Evolutionary conservation across 2,888 invertebrate genomes (phyloP), one percentile per base, ranked within the genome.

Genomic region (Amaurobius ferox): DNA sequence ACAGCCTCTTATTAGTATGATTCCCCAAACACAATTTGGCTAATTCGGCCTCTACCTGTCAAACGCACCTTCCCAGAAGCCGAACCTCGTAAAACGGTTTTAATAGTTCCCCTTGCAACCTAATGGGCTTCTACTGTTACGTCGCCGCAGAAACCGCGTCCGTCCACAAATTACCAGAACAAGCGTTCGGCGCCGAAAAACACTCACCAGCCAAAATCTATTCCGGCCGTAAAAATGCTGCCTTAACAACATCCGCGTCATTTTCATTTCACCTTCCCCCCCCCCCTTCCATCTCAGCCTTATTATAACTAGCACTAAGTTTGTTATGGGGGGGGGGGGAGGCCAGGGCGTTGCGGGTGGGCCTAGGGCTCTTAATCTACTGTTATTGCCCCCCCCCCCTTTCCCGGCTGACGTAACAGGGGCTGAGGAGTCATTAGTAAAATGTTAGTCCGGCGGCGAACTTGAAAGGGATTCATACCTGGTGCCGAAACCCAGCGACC

Each of bases 351-450:
- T 83, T 55, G 77, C 83, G 83, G 83, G 83, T 85, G 83, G 83
- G 83, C 83, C 28, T n/a, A 32, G 23, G 76, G 55, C 77, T 55
- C 55, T 76, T 83, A 71, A 77, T 83, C 83, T 83, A 35, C 76
- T 71, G 71, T 83, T 83, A 83, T 76, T 83, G 71, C 72, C 1
- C 23, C 28, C 68, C 40, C 66, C 29, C 72, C 1, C 23, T 16
- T 40, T 28, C 66, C 29, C 35, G 23, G 32, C 61, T 73, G 71
- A 61, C 66, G 77, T 77, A 85, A 85, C 77, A 72, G 77, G 48
- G 77, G 72, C 77, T 40, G 32, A 83, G 70, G 70, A 83, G 70
- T 83, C 81, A 83, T 83, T 83, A 83, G 81, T 71, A 71, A 76
- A 83, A 76, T 64, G 76, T 76, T 62, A 39, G 48, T 40, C 66